phyloP scores from a whole-genome alignment of 2,113 vertebrate genomes.

The Dipodomys ordii region DNA sequence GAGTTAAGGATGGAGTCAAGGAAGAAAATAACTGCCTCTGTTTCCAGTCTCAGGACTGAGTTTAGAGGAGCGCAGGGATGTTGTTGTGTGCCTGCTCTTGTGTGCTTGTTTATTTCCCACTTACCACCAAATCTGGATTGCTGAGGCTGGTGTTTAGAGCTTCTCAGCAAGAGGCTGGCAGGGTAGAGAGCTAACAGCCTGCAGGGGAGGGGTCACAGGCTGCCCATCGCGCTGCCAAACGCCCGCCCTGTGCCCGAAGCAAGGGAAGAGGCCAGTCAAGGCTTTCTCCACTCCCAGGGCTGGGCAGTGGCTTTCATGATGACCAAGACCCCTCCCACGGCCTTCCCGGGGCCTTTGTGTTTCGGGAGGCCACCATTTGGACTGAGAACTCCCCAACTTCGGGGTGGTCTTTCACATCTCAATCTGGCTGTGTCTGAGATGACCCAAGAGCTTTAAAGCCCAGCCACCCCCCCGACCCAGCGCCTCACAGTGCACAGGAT shows the following conservation, averaged over 20 bases:
- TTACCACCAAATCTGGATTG: neutral
- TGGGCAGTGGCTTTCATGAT: too few species aligned
- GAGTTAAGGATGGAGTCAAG: neutral
- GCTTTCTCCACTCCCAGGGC: neutral
- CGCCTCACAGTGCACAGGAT: neutral
- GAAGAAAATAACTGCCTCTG: too few species aligned
- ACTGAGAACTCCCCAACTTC: neutral
- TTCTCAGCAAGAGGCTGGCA: neutral
- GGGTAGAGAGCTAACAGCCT: neutral
- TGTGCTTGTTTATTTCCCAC: neutral
- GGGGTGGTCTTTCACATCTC: neutral
- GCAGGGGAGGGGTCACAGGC: neutral
- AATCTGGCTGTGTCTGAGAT: neutral
- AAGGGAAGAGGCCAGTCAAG: neutral
- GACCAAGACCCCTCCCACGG: too few species aligned
- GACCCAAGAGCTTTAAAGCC: neutral
- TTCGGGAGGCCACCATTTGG: neutral
- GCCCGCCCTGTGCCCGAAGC: too few species aligned
- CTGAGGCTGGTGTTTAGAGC: neutral
- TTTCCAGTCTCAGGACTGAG: neutral
- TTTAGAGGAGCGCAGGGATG: neutral
- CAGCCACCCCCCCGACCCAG: neutral
- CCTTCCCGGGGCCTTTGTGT: neutral
- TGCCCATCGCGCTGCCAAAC: fast-evolving
- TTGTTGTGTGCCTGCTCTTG: neutral